These are phyloP conservation scores for Pachyrhynchus sulphureomaculatus DNA, from an alignment of 1,140 invertebrate genomes.

Conservation along the genomic window DNA sequence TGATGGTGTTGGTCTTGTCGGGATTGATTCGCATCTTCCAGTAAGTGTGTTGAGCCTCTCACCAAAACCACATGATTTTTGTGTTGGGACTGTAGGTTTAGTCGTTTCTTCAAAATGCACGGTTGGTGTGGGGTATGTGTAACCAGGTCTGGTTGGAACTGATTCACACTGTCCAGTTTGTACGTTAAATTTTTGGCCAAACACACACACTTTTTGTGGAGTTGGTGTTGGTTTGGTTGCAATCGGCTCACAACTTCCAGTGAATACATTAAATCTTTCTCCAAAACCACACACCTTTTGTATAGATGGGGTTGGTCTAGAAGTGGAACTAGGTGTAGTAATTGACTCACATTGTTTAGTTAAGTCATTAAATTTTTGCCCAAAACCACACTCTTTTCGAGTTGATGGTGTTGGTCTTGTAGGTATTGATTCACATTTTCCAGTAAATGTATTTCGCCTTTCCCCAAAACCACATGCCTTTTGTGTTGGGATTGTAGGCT, in stretches of 20 bases:
- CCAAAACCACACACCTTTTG: constrained; percentile 3
- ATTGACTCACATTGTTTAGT: constrained; percentile 7
- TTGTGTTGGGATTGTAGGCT: no score
- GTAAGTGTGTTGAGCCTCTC: background rate
- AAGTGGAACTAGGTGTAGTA: no score
- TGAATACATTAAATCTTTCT: background rate
- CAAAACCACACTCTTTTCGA: constrained; percentile 6
- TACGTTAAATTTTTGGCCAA: constrained; percentile 3
- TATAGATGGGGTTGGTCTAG: no score
- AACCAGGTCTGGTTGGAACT: background rate
- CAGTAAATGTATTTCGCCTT: background rate
- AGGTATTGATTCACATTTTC: background rate
- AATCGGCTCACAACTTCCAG: background rate
- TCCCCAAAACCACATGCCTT: background rate
- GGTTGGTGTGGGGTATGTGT: constrained; percentile 14
- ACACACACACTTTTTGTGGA: background rate
- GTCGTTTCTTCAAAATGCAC: constrained; percentile 19
- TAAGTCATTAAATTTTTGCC: background rate
- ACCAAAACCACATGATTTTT: background rate
- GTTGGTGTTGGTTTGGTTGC: background rate
- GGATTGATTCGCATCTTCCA: background rate
- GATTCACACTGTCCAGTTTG: background rate
- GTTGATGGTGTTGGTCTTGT: constrained; percentile 4
- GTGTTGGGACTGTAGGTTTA: background rate
- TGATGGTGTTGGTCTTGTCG: constrained; percentile 1